These are phyloP conservation scores for Willisornis vidua DNA, from an alignment of 2,113 vertebrate species.

Conservation along the genomic window DNA sequence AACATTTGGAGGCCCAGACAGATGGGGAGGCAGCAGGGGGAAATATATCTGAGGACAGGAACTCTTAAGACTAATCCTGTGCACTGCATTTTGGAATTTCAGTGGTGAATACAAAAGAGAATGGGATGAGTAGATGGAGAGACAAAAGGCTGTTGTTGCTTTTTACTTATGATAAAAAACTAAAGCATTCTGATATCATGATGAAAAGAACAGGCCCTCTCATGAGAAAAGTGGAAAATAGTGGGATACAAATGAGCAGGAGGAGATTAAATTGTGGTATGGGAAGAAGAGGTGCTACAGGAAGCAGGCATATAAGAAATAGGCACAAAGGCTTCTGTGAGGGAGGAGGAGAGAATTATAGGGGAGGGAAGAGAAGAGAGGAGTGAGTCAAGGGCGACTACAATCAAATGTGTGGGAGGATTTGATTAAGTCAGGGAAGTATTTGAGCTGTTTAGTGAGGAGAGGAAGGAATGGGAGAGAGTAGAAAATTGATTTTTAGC, in stretches of 20 bases:
- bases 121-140: neutral
- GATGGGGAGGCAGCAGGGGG: neutral
- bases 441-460: neutral
- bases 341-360: neutral
- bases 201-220: neutral
- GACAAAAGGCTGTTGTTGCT: neutral
- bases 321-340: neutral
- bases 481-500: neutral
- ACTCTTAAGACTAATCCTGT: neutral
- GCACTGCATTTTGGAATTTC: neutral
- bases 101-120: neutral
- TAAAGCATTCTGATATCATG: neutral
- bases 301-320: neutral
- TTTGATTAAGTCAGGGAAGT: conserved; percentile 44
- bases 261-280: neutral
- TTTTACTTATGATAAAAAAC: neutral
- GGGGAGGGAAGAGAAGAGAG: neutral
- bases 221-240: neutral
- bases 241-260: neutral
- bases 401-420: conserved; percentile 24
- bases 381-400: neutral
- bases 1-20: neutral
- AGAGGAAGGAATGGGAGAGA: neutral
- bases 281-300: neutral
- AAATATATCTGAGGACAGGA: neutral